A percentile compares a stretch with the other conserved stretches of the same genome.
phyloP scores from a whole-genome alignment of 2,797 vertebrate species.

The Cryptoprocta ferox region DNA sequence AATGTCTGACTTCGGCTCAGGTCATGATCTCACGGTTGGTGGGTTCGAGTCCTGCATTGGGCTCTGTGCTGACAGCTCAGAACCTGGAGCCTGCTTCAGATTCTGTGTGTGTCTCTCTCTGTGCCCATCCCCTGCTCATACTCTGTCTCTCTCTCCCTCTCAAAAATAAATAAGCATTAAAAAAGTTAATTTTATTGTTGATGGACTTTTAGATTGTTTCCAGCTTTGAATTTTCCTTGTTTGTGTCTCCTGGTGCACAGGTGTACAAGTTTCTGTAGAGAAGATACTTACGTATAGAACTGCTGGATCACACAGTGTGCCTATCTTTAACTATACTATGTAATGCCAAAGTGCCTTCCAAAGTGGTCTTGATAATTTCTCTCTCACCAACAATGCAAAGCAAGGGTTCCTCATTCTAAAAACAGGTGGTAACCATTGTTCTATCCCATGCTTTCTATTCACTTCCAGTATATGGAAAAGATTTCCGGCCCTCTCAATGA shows the following conservation, averaged over 20 bases:
- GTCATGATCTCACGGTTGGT: no score
- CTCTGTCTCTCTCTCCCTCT: no score
- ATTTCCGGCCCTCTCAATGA: background rate
- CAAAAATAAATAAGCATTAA: no score
- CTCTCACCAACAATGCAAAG: background rate
- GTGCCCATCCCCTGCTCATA: no score
- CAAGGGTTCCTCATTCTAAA: background rate
- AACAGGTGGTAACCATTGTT: background rate
- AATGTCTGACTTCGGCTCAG: no score
- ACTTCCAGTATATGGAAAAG: background rate
- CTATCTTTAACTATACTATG: background rate
- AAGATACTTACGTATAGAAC: background rate
- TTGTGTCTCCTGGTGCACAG: background rate
- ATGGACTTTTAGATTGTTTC: background rate
- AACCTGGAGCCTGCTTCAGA: no score
- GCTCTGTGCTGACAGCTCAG: no score
- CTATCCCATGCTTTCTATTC: background rate
- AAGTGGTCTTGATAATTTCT: background rate
- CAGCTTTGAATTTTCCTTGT: slow-evolving; percentile 4
- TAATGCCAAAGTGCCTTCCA: background rate
- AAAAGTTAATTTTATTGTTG: background rate
- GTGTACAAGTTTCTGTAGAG: background rate
- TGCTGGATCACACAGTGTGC: background rate
- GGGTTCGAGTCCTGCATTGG: no score
- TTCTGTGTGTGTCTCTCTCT: no score